Evolutionary conservation across 2,113 vertebrate genomes (phyloP).

Genomic region (Chionomys nivalis): DNA sequence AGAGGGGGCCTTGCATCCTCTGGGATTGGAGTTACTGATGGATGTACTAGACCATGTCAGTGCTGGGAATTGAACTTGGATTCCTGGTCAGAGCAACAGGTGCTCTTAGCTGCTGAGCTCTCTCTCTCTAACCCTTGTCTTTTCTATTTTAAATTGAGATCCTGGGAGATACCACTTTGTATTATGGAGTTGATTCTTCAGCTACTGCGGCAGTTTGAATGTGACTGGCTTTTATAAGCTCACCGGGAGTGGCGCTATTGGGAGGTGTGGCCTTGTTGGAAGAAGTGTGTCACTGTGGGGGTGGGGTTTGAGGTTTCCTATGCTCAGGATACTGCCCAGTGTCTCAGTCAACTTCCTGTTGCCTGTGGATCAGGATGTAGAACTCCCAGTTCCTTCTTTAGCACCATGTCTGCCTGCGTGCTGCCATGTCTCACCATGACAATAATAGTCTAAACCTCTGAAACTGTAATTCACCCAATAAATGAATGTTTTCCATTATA

Average conservation of each 20-base stretch:
- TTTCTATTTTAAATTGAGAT: slow-evolving; percentile 33
- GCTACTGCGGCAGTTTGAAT: background rate
- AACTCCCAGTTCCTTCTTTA: too few species aligned
- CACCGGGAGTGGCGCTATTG: background rate
- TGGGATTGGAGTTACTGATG: background rate
- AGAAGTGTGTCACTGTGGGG: background rate
- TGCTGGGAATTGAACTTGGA: background rate
- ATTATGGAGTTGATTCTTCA: slow-evolving; percentile 28
- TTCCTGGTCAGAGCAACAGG: background rate
- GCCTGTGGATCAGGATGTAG: too few species aligned
- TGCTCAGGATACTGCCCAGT: too few species aligned
- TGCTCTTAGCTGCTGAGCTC: background rate
- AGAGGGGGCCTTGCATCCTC: background rate
- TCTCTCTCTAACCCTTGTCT: background rate
- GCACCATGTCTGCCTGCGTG: too few species aligned
- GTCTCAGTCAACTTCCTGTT: too few species aligned
- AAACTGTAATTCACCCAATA: too few species aligned
- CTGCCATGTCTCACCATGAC: too few species aligned
- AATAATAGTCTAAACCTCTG: too few species aligned
- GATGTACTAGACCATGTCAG: background rate
- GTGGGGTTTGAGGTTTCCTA: too few species aligned
- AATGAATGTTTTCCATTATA: too few species aligned
- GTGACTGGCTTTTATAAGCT: background rate
- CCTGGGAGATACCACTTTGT: background rate
- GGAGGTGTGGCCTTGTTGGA: background rate